Percentiles rank a stretch among this genome's conserved stretches.
Conservation (phyloP, 2,797 vertebrate genomes). For the Uromys caudimaculatus region DNA sequence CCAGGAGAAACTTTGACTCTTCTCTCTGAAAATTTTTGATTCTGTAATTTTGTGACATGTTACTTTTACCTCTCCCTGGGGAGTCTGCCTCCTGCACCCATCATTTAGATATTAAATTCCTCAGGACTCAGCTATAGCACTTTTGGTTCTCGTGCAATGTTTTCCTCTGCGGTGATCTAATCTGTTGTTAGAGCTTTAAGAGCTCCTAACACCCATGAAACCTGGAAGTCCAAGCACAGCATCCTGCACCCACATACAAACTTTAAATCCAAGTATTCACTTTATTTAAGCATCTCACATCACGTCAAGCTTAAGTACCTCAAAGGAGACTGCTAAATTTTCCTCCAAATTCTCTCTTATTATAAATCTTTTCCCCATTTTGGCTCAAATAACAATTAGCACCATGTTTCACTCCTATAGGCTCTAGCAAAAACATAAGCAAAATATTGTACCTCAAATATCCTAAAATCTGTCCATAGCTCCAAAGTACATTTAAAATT, state of each 20-base stretch:
- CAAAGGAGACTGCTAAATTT: neutral
- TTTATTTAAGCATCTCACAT: neutral
- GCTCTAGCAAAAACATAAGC: neutral
- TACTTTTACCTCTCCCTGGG: neutral
- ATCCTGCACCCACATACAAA: neutral
- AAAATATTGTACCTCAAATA: neutral
- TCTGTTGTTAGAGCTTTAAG: conserved; percentile 1
- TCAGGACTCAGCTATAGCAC: neutral
- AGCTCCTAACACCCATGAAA: neutral
- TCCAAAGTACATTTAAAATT: conserved; percentile 3
- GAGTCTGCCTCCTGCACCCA: neutral
- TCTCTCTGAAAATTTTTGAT: neutral
- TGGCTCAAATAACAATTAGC: neutral
- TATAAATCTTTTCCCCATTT: neutral
- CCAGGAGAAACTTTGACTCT: neutral
- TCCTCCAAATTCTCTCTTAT: neutral
- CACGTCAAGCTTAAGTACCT: neutral
- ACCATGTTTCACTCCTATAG: neutral
- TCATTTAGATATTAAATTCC: neutral
- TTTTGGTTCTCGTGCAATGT: neutral
- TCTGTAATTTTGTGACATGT: neutral
- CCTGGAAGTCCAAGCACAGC: neutral
- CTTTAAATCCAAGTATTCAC: neutral
- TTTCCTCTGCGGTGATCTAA: neutral
- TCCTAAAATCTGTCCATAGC: neutral